Evolutionary conservation across 2,113 vertebrate genomes (phyloP).

Genomic region (Atrichornis clamosus): DNA sequence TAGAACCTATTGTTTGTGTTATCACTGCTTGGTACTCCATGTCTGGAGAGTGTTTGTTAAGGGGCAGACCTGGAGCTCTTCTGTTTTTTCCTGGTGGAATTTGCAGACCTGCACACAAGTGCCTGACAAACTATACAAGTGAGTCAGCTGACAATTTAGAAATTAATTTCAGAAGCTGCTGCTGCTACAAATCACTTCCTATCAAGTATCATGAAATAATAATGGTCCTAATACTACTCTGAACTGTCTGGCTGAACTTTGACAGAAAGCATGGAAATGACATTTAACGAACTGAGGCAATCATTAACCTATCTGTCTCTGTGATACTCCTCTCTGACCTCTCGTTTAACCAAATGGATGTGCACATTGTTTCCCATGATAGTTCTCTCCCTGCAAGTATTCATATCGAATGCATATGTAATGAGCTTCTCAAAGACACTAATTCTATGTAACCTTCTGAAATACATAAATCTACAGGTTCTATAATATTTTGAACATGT

Average conservation of each 20-base stretch:
- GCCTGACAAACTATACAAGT: not conserved
- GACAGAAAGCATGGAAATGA: not conserved
- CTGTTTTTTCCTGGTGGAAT: not conserved
- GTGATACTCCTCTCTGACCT: not conserved
- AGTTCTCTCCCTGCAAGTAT: not conserved
- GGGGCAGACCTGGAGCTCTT: not conserved
- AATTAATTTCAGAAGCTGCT: not conserved
- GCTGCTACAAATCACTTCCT: not conserved
- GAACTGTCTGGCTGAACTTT: not conserved
- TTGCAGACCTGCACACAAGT: too few species aligned
- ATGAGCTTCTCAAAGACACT: not conserved
- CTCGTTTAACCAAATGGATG: not conserved
- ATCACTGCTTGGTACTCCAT: not conserved
- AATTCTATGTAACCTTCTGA: not conserved
- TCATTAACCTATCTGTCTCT: not conserved
- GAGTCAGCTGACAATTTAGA: not conserved
- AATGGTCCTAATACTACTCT: not conserved
- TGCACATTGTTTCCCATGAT: accelerated
- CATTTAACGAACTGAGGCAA: not conserved
- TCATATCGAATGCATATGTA: not conserved
- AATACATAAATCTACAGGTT: not conserved
- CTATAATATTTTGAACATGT: not conserved
- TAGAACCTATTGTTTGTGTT: not conserved
- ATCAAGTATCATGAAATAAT: not conserved
- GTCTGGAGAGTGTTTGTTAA: not conserved